A percentile compares a stretch with the other conserved stretches of the same genome.
Evolutionary conservation across 1,140 invertebrate genomes (phyloP).

Genomic region (Zophobas morio): DNA sequence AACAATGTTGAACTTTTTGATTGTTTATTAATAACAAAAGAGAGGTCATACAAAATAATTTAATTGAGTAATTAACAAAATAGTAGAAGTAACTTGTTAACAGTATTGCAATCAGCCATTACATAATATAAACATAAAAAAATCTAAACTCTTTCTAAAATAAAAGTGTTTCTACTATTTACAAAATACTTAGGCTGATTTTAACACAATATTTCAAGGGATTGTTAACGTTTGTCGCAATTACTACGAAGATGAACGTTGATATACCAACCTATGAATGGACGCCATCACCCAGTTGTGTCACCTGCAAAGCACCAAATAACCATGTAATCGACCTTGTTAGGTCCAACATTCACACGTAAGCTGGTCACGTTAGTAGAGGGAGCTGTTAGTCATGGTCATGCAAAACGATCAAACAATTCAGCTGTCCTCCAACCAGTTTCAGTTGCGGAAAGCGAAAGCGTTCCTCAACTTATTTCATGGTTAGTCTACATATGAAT

Average conservation of each 20-base stretch:
- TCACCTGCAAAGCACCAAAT: slow-evolving; percentile 67
- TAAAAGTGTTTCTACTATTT: slow-evolving; percentile 35
- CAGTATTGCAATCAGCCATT: slow-evolving; percentile 49
- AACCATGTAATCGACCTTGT: slow-evolving; percentile 58
- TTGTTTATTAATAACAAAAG: slow-evolving; percentile 40
- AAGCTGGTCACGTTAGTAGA: slow-evolving; percentile 29
- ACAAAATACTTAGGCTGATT: slow-evolving; percentile 36
- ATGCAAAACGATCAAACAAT: slow-evolving; percentile 22
- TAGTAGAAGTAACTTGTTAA: slow-evolving; percentile 10
- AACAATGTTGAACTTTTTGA: slow-evolving; percentile 33
- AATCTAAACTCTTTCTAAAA: slow-evolving; percentile 32
- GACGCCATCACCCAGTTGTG: slow-evolving; percentile 64
- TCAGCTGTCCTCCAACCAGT: neutral
- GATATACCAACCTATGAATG: slow-evolving; percentile 66
- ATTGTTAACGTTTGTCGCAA: slow-evolving; percentile 52
- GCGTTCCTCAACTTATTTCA: too few species aligned
- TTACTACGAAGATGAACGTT: slow-evolving; percentile 60
- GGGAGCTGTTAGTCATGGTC: slow-evolving; percentile 7
- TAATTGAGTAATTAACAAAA: slow-evolving; percentile 40
- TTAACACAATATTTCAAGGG: slow-evolving; percentile 15
- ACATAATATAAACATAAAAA: slow-evolving; percentile 43
- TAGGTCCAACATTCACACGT: slow-evolving; percentile 44
- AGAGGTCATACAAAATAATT: slow-evolving; percentile 41
- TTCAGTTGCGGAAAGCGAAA: too few species aligned
- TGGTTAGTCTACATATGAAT: neutral